Percentiles rank a stretch among this genome's conserved stretches.
Conservation (phyloP, 2,888 invertebrate genomes). For the Euphydryas editha region DNA sequence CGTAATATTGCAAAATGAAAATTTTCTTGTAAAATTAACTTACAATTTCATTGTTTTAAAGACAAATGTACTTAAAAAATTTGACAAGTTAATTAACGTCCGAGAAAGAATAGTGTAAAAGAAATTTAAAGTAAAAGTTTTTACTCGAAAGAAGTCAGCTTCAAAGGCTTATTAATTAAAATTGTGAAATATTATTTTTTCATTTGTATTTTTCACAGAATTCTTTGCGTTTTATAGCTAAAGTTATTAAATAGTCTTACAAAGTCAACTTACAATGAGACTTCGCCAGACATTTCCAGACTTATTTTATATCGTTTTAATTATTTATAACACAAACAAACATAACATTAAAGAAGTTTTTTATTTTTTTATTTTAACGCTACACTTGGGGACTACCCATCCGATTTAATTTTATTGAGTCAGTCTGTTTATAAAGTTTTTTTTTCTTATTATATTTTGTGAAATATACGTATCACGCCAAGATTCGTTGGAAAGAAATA, state of each 20-base stretch:
- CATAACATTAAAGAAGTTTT: too few species aligned
- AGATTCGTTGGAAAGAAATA: too few species aligned
- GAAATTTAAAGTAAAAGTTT: background rate
- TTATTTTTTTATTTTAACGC: too few species aligned
- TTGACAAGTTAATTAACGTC: constrained; percentile 1
- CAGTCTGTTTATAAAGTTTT: too few species aligned
- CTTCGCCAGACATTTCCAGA: too few species aligned
- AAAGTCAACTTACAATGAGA: too few species aligned
- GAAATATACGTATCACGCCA: too few species aligned
- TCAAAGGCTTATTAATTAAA: constrained; percentile 9
- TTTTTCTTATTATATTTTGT: too few species aligned
- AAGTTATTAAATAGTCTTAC: background rate
- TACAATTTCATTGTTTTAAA: background rate
- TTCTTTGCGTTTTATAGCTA: background rate
- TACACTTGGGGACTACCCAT: too few species aligned
- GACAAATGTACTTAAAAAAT: constrained; percentile 8
- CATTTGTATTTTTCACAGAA: background rate
- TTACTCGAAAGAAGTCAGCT: background rate
- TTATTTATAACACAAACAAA: too few species aligned
- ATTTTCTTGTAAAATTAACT: background rate
- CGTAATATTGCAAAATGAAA: background rate
- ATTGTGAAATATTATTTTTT: background rate
- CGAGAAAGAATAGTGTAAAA: constrained; percentile 1
- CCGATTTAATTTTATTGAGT: too few species aligned
- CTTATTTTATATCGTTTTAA: too few species aligned